Evolutionary conservation across 2,888 invertebrate genomes (phyloP).

Genomic region (Dinocampus coccinellae): DNA sequence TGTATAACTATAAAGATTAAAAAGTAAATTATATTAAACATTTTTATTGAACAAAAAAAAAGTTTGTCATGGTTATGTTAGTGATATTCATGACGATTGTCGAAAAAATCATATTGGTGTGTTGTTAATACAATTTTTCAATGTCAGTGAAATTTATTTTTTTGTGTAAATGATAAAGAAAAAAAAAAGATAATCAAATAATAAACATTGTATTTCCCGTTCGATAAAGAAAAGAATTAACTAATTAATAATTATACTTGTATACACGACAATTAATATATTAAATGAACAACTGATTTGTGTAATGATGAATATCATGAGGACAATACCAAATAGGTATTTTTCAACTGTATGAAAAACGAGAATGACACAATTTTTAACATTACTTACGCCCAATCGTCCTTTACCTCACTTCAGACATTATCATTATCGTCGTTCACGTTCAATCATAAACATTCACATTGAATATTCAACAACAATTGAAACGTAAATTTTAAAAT

Average conservation of each 20-base stretch:
- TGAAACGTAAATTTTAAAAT: neutral
- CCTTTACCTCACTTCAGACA: constrained; percentile 35
- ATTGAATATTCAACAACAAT: neutral
- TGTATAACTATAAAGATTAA: too few species aligned
- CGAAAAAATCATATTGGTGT: too few species aligned
- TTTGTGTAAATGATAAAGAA: neutral
- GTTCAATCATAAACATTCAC: neutral
- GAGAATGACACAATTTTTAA: constrained; percentile 43
- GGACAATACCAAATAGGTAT: constrained; percentile 13
- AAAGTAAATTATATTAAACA: too few species aligned
- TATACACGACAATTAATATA: neutral
- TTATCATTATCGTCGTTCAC: constrained; percentile 37
- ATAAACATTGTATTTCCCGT: neutral
- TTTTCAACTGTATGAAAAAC: constrained; percentile 42
- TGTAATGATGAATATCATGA: constrained; percentile 5
- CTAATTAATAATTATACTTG: neutral
- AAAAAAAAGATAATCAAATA: neutral
- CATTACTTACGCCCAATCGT: constrained; percentile 33
- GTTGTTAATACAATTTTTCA: neutral
- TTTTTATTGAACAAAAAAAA: too few species aligned
- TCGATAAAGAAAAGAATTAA: too few species aligned
- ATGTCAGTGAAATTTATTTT: neutral
- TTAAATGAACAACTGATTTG: neutral
- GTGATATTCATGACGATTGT: too few species aligned
- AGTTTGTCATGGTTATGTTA: too few species aligned